Evolutionary conservation across 2,113 vertebrate genomes (phyloP).

Genomic region (Puma concolor): DNA sequence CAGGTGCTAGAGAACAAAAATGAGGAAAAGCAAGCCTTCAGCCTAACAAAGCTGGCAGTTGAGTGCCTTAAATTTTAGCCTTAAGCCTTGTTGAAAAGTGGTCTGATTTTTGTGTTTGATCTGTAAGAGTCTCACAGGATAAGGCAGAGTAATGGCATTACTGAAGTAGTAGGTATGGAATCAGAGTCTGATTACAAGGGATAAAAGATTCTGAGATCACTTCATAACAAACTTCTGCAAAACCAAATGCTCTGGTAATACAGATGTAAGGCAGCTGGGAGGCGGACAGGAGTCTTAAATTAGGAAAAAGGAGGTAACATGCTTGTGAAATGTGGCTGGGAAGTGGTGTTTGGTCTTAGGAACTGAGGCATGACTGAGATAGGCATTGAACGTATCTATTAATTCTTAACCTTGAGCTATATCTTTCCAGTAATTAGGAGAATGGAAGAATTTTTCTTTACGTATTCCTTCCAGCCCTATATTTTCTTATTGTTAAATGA

Average conservation of each 20-base stretch:
- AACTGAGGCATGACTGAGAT: background rate
- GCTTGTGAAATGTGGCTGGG: background rate
- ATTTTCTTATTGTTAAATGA: background rate
- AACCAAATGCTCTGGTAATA: background rate
- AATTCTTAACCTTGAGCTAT: background rate
- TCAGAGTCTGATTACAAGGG: background rate
- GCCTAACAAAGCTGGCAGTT: background rate
- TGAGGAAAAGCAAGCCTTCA: background rate
- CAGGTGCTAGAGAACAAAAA: background rate
- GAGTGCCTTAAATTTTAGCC: background rate
- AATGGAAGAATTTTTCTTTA: background rate
- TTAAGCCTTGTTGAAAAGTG: background rate
- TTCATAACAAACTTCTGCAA: background rate
- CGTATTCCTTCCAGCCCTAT: background rate
- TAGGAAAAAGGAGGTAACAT: background rate
- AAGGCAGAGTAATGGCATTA: background rate
- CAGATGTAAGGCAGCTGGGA: background rate
- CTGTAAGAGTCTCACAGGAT: background rate
- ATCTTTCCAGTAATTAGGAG: background rate
- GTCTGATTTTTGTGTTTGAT: background rate
- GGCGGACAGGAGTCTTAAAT: background rate
- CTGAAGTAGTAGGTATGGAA: background rate
- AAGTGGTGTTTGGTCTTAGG: background rate
- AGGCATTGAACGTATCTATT: fast-evolving
- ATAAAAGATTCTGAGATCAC: background rate